These are phyloP conservation scores for Morbakka virulenta DNA, from an alignment of 30 jellyfish, hydroid and myxozoan species.

Conservation along the genomic window DNA sequence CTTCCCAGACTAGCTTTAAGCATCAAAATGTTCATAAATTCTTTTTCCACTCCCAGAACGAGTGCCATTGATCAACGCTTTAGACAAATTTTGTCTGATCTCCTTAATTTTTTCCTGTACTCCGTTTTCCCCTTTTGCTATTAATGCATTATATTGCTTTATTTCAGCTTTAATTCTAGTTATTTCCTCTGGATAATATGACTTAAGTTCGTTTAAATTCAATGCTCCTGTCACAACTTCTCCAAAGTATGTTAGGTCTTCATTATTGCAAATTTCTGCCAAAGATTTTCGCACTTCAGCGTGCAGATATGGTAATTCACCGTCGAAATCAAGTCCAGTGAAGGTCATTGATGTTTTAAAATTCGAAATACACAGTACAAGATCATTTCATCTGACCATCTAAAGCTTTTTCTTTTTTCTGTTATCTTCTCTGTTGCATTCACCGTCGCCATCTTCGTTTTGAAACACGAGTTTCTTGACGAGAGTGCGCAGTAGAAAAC, in stretches of 20 bases:
- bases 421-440: too few relatives aligned
- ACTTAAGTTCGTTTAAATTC: slow-evolving; percentile 18
- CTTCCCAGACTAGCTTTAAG: slow-evolving; percentile 52
- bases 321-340: slow-evolving; percentile 32
- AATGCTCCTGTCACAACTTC: not conserved
- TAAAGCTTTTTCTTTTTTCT: not conserved
- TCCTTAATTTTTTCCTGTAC: slow-evolving; percentile 63
- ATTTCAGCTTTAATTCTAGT: not conserved
- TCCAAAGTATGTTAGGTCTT: slow-evolving; percentile 18
- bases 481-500: slow-evolving; percentile 35
- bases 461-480: not conserved
- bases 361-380: not conserved
- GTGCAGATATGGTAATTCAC: slow-evolving; percentile 31
- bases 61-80: slow-evolving; percentile 66
- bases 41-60: slow-evolving; percentile 61
- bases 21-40: slow-evolving; percentile 46
- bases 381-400: not conserved
- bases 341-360: not conserved
- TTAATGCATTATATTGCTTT: slow-evolving; percentile 19
- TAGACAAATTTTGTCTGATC: slow-evolving; percentile 48
- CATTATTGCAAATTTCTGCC: slow-evolving; percentile 39
- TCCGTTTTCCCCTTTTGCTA: slow-evolving; percentile 46
- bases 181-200: slow-evolving; percentile 10
- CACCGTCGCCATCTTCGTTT: slow-evolving; percentile 26
- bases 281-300: slow-evolving; percentile 20